Evolutionary conservation across 2,113 vertebrate species (phyloP).

Genomic region (Brachionichthys hirsutus): DNA sequence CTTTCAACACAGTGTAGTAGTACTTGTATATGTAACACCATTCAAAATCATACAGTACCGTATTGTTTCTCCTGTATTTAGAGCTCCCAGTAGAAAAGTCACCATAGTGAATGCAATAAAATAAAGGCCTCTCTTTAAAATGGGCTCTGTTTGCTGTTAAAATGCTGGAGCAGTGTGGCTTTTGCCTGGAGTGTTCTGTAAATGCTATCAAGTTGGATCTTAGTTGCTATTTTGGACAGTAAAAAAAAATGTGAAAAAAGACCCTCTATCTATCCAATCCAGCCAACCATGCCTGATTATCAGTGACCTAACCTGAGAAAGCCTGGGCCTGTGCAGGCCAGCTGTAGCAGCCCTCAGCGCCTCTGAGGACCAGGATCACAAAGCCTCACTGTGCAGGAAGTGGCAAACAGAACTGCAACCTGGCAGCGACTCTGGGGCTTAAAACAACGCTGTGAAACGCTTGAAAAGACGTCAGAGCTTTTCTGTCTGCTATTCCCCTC

Average conservation of each 20-base stretch:
- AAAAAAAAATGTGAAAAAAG: slow-evolving; percentile 11
- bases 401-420: slow-evolving; percentile 46
- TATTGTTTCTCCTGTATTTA: slow-evolving; percentile 65
- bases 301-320: slow-evolving; percentile 50
- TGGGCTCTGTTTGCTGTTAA: slow-evolving; percentile 57
- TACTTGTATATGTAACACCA: slow-evolving; percentile 19
- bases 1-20: slow-evolving; percentile 21
- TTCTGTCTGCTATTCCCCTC: slow-evolving; percentile 52
- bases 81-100: slow-evolving; percentile 60
- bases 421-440: slow-evolving; percentile 53
- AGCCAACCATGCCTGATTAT: slow-evolving; percentile 36
- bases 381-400: slow-evolving; percentile 64
- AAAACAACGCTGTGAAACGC: slow-evolving; percentile 49
- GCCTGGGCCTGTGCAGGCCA: slow-evolving; percentile 44
- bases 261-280: slow-evolving; percentile 23
- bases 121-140: slow-evolving; percentile 65
- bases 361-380: slow-evolving; percentile 60
- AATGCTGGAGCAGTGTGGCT: slow-evolving; percentile 34
- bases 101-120: slow-evolving; percentile 60
- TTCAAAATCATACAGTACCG: slow-evolving; percentile 57
- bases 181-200: slow-evolving; percentile 44
- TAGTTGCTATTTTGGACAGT: slow-evolving; percentile 44
- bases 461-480: slow-evolving; percentile 50
- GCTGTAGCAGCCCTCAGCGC: slow-evolving; percentile 52
- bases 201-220: slow-evolving; percentile 46